phyloP scores from a whole-genome alignment of 2,888 invertebrate genomes.

The Hoplodrina blanda region DNA sequence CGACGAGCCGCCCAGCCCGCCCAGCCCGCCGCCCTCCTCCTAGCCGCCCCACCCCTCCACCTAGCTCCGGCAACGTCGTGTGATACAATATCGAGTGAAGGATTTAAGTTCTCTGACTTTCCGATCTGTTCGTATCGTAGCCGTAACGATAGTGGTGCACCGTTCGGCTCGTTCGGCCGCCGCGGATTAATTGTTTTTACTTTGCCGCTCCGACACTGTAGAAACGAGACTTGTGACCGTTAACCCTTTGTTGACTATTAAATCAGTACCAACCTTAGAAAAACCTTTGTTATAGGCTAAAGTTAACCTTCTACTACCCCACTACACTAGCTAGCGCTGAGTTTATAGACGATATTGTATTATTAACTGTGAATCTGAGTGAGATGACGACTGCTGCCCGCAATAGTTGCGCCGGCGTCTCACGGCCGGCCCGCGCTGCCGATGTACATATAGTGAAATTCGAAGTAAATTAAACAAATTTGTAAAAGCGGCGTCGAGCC shows the following conservation, averaged over 20 bases:
- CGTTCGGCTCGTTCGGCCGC: conserved; percentile 33
- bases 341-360: conserved; percentile 50
- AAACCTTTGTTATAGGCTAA: conserved; percentile 44
- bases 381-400: conserved; percentile 41
- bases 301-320: conserved; percentile 30
- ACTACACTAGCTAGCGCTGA: conserved; percentile 33
- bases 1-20: conserved; percentile 57
- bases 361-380: conserved; percentile 52
- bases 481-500: conserved; percentile 62
- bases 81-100: conserved; percentile 44
- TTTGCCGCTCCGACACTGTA: conserved; percentile 23
- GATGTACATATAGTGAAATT: conserved; percentile 82
- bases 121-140: conserved; percentile 26
- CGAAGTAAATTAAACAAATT: conserved; percentile 67
- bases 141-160: conserved; percentile 36
- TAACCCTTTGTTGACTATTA: conserved; percentile 18
- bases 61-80: conserved; percentile 33
- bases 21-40: conserved; percentile 41
- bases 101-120: conserved; percentile 33
- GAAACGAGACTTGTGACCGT: conserved; percentile 31
- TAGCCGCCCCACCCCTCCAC: conserved; percentile 22
- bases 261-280: conserved; percentile 39
- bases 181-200: conserved; percentile 37
- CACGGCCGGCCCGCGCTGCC: conserved; percentile 69
- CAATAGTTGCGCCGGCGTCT: conserved; percentile 62